Evolutionary conservation across 2,113 vertebrate species (phyloP).

Genomic region (Uropsilus gracilis): DNA sequence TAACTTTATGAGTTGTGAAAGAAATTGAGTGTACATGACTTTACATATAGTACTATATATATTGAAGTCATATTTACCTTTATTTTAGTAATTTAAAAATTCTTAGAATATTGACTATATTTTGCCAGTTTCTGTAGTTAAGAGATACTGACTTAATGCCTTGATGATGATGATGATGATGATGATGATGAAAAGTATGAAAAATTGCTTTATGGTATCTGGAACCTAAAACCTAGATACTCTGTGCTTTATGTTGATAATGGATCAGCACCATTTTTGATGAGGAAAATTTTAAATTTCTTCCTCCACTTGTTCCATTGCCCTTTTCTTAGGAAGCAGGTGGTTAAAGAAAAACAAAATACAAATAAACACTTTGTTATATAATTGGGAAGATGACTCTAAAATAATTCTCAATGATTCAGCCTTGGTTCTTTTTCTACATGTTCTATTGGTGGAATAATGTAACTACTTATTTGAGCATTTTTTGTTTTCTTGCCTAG

Average conservation of each 20-base stretch:
- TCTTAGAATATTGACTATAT: neutral
- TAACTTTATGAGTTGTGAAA: neutral
- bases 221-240: neutral
- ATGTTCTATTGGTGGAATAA: neutral
- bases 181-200: neutral
- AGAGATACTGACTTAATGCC: neutral
- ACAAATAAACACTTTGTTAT: neutral
- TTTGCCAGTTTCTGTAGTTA: neutral
- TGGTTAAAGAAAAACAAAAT: neutral
- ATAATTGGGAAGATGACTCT: neutral
- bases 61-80: neutral
- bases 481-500: neutral
- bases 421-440: neutral
- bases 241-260: neutral
- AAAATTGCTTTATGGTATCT: neutral
- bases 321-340: neutral
- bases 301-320: neutral
- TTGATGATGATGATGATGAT: constrained; percentile 2
- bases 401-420: neutral
- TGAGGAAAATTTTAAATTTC: neutral
- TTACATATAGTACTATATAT: neutral
- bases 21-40: neutral
- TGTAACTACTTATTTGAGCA: neutral
- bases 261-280: neutral
- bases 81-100: neutral